Base-by-base conservation (phyloP, 1,140 invertebrate genomes). In the Caerostris extrusa region DNA sequence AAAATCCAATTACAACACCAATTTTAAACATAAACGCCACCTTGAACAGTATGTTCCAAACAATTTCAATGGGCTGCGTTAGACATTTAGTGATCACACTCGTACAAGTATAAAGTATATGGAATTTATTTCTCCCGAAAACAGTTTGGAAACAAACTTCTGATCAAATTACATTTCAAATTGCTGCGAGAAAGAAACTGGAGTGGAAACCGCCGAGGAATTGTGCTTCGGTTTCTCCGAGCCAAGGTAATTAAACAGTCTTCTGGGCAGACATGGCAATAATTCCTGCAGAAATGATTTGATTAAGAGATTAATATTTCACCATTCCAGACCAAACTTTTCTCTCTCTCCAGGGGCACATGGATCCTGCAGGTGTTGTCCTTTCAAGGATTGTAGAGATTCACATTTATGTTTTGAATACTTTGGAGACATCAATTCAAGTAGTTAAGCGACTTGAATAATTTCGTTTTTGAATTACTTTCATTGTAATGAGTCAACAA, bases 301-400 rank as follows among this genome's bases (percentile, higher is more conserved):
- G 82, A 85, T 85, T 85, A 85, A 57, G 56, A 10, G 17, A 85
- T 85, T 85, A 85, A 85, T 85, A 58, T 85, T 85, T n/a, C n/a
- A 85, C 7, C 19, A 19, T 7, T 19, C 5, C 17, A n/a, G 34
- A 34, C 34, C 34, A 34, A 34, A 34, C 34, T 34, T 34, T 34
- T 19, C n/a, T 8, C 55, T 19, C n/a, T 85, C 56, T 7, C 81
- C 2, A 56, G 56, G 6, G 82, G 0, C 12, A 6, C 6, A 57
- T 19, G 14, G 53, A 58, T 58, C 19, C 56, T 56, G 53, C 56
- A 85, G 56, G 14, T 85, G 56, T 19, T 57, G 14, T 7, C 17
- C 5, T 58, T 85, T 57, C 57, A 53, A 85, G 56, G 57, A n/a
- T 57, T 34, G 0, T 34, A 34, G 34, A 0, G 34, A 34, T 34